Conservation (phyloP, 2,113 vertebrate species). For the Brienomyrus longianalis region DNA sequence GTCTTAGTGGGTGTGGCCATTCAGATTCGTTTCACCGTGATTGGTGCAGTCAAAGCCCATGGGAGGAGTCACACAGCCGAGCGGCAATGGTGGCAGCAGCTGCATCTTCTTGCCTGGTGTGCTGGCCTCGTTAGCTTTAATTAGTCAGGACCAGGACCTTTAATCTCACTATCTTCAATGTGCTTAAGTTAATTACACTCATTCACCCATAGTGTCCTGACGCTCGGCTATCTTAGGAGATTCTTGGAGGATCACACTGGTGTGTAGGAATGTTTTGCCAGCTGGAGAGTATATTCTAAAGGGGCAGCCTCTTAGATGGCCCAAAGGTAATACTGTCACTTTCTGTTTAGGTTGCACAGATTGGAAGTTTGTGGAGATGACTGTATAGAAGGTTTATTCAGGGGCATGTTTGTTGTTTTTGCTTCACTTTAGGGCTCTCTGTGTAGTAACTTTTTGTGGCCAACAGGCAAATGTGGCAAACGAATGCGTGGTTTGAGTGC, state of each 20-base stretch:
- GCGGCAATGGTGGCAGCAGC: not conserved
- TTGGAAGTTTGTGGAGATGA: not conserved
- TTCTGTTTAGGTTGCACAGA: not conserved
- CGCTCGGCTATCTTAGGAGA: not conserved
- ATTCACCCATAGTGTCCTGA: not conserved
- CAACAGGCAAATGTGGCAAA: not conserved
- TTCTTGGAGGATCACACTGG: not conserved
- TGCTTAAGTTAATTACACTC: constrained; percentile 1
- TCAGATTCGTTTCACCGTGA: not conserved
- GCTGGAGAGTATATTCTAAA: not conserved
- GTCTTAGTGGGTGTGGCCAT: not conserved
- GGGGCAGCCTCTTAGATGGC: not conserved
- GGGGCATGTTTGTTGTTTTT: not conserved
- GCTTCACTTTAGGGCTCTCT: not conserved
- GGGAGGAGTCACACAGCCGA: not conserved
- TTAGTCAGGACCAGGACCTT: not conserved
- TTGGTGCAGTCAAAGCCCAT: not conserved
- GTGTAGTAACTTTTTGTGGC: not conserved
- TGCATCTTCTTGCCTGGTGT: not conserved
- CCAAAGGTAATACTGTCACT: not conserved
- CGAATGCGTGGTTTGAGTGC: not conserved
- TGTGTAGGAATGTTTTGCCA: not conserved
- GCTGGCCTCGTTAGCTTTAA: not conserved
- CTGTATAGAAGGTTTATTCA: not conserved
- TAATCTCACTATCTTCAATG: not conserved